phyloP scores from a whole-genome alignment of 2,113 vertebrate genomes.

The Dendrocopos noguchii region DNA sequence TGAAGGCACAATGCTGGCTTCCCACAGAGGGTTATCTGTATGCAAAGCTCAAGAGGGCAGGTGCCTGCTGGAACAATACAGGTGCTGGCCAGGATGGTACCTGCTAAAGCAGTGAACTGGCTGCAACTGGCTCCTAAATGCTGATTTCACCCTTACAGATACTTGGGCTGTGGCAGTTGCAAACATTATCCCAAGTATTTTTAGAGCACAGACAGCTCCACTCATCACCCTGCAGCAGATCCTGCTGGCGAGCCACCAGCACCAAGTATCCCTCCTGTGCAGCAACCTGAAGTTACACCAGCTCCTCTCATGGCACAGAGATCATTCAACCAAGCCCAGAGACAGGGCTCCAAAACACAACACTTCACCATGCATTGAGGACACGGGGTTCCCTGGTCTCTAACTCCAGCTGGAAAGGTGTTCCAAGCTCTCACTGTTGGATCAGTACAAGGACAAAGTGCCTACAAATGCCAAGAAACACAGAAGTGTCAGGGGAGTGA shows the following conservation, averaged over 20 bases:
- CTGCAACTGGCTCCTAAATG: constrained; percentile 20
- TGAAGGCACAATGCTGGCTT: constrained; percentile 20
- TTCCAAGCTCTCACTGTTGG: not conserved
- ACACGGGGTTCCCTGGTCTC: not conserved
- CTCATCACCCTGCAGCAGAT: not conserved
- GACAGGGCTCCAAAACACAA: not conserved
- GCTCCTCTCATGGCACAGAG: not conserved
- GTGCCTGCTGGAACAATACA: constrained; percentile 50
- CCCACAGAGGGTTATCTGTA: constrained; percentile 52
- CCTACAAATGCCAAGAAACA: constrained; percentile 20
- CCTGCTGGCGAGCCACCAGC: not conserved
- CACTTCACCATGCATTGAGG: not conserved
- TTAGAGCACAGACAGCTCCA: not conserved
- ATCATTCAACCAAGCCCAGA: not conserved
- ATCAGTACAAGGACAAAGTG: not conserved
- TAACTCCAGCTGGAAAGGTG: not conserved
- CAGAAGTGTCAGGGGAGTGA: not conserved
- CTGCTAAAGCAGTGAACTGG: constrained; percentile 47
- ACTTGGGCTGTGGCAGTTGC: not conserved
- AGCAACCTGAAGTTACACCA: not conserved
- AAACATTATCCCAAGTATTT: not conserved
- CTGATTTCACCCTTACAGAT: not conserved
- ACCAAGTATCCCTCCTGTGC: not conserved
- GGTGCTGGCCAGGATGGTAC: constrained; percentile 58
- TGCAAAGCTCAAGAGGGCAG: constrained; percentile 34